Evolutionary conservation across 2,113 vertebrate genomes (phyloP).

Genomic region (Clarias gariepinus): DNA sequence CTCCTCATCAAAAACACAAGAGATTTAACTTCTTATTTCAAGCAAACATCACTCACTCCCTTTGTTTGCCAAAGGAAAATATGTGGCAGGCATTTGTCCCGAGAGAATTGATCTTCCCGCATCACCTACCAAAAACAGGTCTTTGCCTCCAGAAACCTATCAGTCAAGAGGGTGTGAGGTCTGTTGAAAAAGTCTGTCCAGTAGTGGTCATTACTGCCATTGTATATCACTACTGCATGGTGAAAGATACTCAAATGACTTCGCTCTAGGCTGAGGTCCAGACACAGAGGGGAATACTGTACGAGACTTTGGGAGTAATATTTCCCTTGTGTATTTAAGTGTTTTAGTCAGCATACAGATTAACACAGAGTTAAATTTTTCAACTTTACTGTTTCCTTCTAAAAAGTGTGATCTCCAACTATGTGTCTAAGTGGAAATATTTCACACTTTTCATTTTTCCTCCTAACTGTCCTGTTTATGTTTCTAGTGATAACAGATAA

Average conservation of each 20-base stretch:
- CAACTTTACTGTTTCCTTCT: neutral
- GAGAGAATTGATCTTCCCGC: conserved; percentile 65
- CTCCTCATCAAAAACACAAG: conserved; percentile 76
- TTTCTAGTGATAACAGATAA: neutral
- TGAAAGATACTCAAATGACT: conserved; percentile 40
- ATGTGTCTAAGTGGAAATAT: neutral
- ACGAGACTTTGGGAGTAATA: neutral
- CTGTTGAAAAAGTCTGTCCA: conserved; percentile 46
- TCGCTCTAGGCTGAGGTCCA: conserved; percentile 20
- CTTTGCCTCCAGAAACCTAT: conserved; percentile 70
- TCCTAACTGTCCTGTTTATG: neutral
- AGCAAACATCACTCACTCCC: conserved; percentile 78
- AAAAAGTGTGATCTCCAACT: neutral
- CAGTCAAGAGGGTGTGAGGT: conserved; percentile 63
- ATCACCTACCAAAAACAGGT: conserved; percentile 68
- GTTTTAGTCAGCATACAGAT: neutral
- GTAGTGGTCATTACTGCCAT: conserved; percentile 46
- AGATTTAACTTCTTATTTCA: conserved; percentile 70
- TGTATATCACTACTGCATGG: conserved; percentile 33
- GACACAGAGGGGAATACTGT: neutral
- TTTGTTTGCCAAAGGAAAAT: conserved; percentile 74
- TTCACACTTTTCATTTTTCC: neutral
- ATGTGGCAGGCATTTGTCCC: conserved; percentile 67
- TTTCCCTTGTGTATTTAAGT: conserved; percentile 3
- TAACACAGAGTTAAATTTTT: neutral